phyloP scores from a whole-genome alignment of 2,797 vertebrate genomes.

The Channa striata region DNA sequence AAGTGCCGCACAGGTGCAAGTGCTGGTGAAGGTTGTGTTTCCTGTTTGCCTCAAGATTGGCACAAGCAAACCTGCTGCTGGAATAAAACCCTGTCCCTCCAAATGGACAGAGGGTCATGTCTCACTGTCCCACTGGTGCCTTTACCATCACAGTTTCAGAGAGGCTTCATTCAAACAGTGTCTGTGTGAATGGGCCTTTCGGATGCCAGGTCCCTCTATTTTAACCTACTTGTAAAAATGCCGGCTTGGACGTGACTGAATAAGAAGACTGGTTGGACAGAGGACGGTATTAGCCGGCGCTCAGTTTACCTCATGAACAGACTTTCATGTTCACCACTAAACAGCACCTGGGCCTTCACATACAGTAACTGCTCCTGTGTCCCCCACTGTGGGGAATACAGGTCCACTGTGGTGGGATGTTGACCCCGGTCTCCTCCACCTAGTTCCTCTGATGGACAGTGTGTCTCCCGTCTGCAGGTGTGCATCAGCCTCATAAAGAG shows the following conservation, averaged over 20 bases:
- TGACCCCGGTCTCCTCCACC: conserved; percentile 57
- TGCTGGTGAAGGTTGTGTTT: no score
- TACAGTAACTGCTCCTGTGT: conserved; percentile 63
- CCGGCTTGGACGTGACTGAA: not conserved
- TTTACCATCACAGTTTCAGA: no score
- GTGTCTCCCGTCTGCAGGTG: conserved; percentile 79
- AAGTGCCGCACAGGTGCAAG: no score
- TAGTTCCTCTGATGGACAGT: conserved; percentile 62
- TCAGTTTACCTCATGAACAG: conserved; percentile 47
- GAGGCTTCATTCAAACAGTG: no score
- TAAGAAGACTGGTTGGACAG: no score
- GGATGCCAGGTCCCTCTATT: not conserved
- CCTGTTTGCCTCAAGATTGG: no score
- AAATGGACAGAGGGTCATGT: no score
- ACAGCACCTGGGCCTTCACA: conserved; percentile 49
- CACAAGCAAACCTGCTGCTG: no score
- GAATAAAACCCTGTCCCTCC: no score
- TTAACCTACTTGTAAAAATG: not conserved
- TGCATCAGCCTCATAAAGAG: conserved; percentile 81
- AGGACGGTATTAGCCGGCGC: not conserved
- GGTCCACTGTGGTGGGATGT: conserved; percentile 59
- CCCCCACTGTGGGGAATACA: conserved; percentile 46
- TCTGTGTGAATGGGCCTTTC: no score
- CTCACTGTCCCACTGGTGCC: no score
- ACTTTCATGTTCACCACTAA: conserved; percentile 37